phyloP scores from a whole-genome alignment of 2,797 vertebrate species.

The Protonibea diacanthus region DNA sequence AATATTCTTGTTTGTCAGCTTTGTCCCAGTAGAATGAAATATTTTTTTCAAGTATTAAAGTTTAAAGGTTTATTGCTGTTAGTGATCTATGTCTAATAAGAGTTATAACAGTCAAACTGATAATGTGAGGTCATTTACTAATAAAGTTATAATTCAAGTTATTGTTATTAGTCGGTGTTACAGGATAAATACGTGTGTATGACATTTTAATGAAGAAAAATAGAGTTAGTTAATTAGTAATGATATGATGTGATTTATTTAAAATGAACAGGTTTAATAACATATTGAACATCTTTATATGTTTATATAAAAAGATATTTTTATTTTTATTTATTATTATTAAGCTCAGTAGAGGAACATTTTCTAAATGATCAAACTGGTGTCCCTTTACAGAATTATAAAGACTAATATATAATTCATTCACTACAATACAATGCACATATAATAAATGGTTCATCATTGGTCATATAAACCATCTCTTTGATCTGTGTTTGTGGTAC shows the following conservation, averaged over 20 bases:
- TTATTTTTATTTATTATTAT: too few relatives aligned
- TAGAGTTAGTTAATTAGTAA: not conserved
- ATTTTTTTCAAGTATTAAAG: not conserved
- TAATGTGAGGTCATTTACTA: not conserved
- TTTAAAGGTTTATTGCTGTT: not conserved
- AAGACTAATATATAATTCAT: conserved; percentile 38
- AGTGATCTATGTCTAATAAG: too few relatives aligned
- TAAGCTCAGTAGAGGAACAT: too few relatives aligned
- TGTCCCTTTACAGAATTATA: too few relatives aligned
- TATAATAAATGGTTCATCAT: not conserved
- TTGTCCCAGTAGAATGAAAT: not conserved
- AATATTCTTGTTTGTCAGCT: not conserved
- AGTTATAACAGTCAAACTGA: not conserved
- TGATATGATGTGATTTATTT: not conserved
- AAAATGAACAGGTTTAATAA: not conserved
- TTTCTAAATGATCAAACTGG: too few relatives aligned
- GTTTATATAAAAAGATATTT: too few relatives aligned
- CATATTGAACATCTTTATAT: too few relatives aligned
- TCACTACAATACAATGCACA: conserved; percentile 1
- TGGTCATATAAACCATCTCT: conserved; percentile 2
- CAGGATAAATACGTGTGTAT: not conserved
- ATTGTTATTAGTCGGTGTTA: not conserved
- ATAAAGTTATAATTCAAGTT: not conserved
- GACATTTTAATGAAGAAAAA: too few relatives aligned
- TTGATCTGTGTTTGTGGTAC: conserved; percentile 33